Evolutionary conservation across 1,140 invertebrate species (phyloP), one percentile per base, ranked within the genome.

Genomic region (Drosophila nasuta): DNA sequence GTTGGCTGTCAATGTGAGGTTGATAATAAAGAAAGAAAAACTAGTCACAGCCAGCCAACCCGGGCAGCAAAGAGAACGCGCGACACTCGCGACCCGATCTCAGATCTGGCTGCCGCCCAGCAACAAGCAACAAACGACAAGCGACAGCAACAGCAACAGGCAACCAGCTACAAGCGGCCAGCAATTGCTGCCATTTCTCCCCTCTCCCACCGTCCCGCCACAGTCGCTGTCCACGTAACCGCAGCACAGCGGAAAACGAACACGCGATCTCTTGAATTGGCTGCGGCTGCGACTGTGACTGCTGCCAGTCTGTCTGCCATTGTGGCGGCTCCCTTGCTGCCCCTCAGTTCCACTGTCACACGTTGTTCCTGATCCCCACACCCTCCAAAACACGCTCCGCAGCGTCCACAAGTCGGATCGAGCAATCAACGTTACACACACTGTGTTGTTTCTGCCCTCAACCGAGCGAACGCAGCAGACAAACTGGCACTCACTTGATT

Each of bases 401-500:
- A 41, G 13, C 10, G 8, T n/a, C 56, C 15, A 5, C 38, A 8
- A 33, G 30, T 33, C 35, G 35, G 7, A 25, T 57, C 41, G 46
- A 49, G 63, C 79, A 81, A 81, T 81, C 79, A 81, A 56, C 51
- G 49, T 49, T 49, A 15, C 17, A 66, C 17, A 66, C 63, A 73
- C 20, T 25, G 66, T 74, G 75, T 63, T 58, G 70, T 60, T 73
- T 65, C 69, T 77, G 75, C 56, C 68, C 60, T 66, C 60, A 76
- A 59, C 56, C 71, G 46, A 20, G 7, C 70, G 85, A 85, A 74
- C 85, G 77, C 62, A 68, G 78, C 85, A 88, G 85, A 88, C 85
- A 88, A 88, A 81, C 85, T 88, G 85, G 85, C 85, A 88, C 85
- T 88, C 68, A 85, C 85, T 88, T 85, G 85, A 89, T 88, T 89